A percentile compares a stretch with the other conserved stretches of the same genome.
Evolutionary conservation across 2,113 vertebrate genomes (phyloP).

Genomic region (Sterna hirundo): DNA sequence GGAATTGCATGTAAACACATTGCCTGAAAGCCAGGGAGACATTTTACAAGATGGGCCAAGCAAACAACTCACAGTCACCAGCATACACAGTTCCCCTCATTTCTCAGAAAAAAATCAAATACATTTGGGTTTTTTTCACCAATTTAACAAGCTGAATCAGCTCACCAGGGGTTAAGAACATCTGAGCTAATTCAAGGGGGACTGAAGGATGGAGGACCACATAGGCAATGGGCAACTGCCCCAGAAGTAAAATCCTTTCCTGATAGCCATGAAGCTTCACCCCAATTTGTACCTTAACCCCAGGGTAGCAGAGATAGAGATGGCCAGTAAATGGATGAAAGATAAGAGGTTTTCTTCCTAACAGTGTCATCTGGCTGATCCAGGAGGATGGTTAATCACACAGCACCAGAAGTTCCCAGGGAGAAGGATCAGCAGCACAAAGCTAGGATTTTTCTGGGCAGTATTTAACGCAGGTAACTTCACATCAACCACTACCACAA

Average conservation of each 20-base stretch:
- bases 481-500: neutral
- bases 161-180: neutral
- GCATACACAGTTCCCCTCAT: neutral
- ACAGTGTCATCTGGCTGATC: neutral
- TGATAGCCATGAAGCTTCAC: neutral
- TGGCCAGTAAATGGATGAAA: neutral
- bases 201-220: neutral
- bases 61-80: neutral
- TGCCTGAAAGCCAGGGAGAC: neutral
- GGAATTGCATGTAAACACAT: neutral
- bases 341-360: neutral
- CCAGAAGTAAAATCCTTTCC: neutral
- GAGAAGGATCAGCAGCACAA: neutral
- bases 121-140: rapidly evolving
- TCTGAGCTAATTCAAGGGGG: neutral
- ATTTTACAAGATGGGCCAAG: neutral
- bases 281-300: neutral
- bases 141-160: neutral
- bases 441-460: neutral
- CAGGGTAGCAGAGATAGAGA: neutral
- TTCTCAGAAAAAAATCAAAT: neutral
- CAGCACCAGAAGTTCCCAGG: neutral
- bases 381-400: neutral
- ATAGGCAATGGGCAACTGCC: neutral
- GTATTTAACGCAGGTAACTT: neutral